Evolutionary conservation across 2,797 vertebrate species (phyloP).

Genomic region (Cryptoprocta ferox): DNA sequence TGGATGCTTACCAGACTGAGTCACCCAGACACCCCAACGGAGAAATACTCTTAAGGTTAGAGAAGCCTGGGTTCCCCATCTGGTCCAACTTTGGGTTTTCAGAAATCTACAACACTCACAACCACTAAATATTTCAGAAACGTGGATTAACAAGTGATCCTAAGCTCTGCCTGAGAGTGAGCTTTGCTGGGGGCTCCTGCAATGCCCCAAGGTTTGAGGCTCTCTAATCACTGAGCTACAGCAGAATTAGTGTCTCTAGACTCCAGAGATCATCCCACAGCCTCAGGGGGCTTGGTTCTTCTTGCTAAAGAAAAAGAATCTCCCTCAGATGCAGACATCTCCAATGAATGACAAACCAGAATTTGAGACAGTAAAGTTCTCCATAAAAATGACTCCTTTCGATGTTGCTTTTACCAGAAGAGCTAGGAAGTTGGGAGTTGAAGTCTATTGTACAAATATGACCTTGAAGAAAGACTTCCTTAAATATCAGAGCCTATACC

Average conservation of each 20-base stretch:
- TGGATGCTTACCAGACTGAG: too few relatives aligned
- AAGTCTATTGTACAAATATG: background rate
- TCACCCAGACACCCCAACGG: too few relatives aligned
- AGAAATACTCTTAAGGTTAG: background rate
- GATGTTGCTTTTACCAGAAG: background rate
- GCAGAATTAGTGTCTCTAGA: background rate
- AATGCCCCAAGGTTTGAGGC: background rate
- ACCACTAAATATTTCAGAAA: background rate
- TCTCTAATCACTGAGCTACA: background rate
- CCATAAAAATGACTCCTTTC: background rate
- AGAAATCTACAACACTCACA: background rate
- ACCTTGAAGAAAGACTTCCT: background rate
- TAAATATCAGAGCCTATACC: background rate
- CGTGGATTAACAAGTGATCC: background rate
- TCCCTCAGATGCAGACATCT: background rate
- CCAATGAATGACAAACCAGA: background rate
- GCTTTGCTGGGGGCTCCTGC: background rate
- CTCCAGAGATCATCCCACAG: background rate
- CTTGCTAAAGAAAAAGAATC: background rate
- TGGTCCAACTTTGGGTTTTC: background rate
- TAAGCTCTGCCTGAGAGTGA: background rate
- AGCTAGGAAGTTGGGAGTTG: background rate
- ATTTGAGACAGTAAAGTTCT: background rate
- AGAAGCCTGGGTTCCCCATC: background rate
- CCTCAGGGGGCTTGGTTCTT: background rate